Evolutionary conservation across 1,140 invertebrate species (phyloP).

Genomic region (Druon quercuslanigerum): DNA sequence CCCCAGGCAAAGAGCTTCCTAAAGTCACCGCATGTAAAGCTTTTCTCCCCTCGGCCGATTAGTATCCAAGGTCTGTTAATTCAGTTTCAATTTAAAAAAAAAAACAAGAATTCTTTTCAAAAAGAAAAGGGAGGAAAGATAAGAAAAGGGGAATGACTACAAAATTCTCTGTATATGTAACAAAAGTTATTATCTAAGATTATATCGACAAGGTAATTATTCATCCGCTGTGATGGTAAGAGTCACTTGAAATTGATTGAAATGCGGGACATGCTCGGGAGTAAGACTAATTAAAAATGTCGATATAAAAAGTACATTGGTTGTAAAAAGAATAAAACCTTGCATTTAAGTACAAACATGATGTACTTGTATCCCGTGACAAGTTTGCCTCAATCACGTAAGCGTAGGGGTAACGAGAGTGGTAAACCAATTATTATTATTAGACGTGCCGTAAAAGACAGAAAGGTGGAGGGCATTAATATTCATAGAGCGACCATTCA

Average conservation of each 20-base stretch:
- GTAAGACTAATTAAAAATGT: conserved; percentile 15
- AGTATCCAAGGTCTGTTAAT: no score
- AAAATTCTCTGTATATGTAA: no score
- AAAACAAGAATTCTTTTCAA: no score
- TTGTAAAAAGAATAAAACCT: not conserved
- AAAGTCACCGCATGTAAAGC: no score
- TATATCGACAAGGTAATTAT: not conserved
- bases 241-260: not conserved
- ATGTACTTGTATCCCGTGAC: conserved; percentile 46
- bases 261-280: not conserved
- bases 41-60: no score
- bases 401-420: conserved; percentile 34
- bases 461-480: conserved; percentile 42
- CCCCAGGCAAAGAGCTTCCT: no score
- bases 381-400: conserved; percentile 56
- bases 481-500: conserved; percentile 46
- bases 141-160: no score
- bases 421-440: conserved; percentile 56
- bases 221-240: not conserved
- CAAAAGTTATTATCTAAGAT: not conserved
- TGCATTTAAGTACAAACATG: conserved; percentile 33
- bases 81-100: no score
- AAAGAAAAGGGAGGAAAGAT: no score
- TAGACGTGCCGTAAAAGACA: conserved; percentile 44
- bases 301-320: not conserved